These are phyloP conservation scores for Austrolebias charrua DNA, from an alignment of 2,797 vertebrate species.

Conservation along the genomic window DNA sequence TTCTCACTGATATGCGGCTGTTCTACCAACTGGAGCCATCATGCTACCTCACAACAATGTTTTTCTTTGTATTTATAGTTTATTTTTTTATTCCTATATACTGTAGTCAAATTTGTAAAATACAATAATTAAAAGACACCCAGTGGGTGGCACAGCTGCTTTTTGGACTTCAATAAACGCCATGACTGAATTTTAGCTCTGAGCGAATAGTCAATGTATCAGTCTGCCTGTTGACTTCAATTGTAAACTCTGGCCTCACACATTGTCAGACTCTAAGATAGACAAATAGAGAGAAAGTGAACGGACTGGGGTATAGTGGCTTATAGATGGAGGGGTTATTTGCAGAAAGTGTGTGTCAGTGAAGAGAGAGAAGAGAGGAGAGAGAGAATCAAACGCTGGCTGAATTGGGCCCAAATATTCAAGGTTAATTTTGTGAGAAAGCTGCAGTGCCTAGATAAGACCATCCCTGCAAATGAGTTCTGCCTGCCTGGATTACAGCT, in stretches of 20 bases:
- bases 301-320: constrained; percentile 45
- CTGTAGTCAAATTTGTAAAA: no score
- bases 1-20: no score
- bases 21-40: no score
- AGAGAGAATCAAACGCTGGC: constrained; percentile 94
- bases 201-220: no score
- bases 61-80: no score
- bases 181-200: no score
- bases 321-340: constrained; percentile 64
- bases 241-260: constrained; percentile 83
- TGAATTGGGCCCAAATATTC: constrained; percentile 99
- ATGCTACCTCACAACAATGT: no score
- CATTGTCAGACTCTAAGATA: constrained; percentile 42
- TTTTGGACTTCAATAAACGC: no score
- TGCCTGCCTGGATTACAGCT: constrained; percentile 99
- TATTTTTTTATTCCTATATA: no score
- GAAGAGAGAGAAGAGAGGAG: constrained; percentile 60
- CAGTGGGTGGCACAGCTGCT: no score
- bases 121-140: no score
- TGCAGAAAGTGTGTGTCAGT: constrained; percentile 39
- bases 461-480: constrained; percentile 99
- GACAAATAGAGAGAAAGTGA: constrained; percentile 36
- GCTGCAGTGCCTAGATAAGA: constrained; percentile 99
- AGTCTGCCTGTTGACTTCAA: constrained; percentile 56
- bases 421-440: constrained; percentile 99